Evolutionary conservation across 2,797 vertebrate genomes (phyloP).

Genomic region (Gambusia yucatana): DNA sequence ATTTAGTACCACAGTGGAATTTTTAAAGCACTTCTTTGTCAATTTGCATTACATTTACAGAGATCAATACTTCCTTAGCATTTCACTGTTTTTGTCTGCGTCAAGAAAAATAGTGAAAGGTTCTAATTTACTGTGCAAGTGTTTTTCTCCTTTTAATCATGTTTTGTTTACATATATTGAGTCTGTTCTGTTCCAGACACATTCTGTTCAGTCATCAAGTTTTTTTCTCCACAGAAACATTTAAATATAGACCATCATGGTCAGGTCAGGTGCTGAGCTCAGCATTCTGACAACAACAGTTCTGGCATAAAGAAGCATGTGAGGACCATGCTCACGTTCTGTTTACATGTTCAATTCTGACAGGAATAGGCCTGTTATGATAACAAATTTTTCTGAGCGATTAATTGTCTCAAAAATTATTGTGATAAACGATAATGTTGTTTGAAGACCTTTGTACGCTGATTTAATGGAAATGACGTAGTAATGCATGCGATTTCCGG

Average conservation of each 20-base stretch:
- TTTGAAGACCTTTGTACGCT: too few relatives aligned
- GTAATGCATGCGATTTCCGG: too few relatives aligned
- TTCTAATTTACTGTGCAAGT: not conserved
- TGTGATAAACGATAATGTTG: too few relatives aligned
- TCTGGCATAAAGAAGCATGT: not conserved
- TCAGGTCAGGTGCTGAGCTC: not conserved
- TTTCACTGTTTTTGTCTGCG: too few relatives aligned
- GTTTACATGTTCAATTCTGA: not conserved
- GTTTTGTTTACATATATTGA: not conserved
- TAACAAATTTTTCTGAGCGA: too few relatives aligned
- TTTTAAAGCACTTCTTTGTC: not conserved
- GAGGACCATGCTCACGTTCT: not conserved
- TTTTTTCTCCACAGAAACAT: not conserved
- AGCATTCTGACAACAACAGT: not conserved
- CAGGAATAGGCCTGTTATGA: not conserved
- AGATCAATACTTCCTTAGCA: not conserved
- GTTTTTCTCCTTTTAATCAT: not conserved
- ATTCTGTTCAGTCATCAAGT: not conserved
- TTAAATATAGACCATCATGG: not conserved
- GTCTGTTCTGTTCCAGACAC: not conserved
- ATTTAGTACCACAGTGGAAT: not conserved
- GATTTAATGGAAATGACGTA: too few relatives aligned
- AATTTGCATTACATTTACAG: not conserved
- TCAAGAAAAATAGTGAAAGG: not conserved
- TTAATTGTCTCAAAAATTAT: too few relatives aligned